Base-by-base conservation (phyloP, 2,888 invertebrate species). In the Troides helena region DNA sequence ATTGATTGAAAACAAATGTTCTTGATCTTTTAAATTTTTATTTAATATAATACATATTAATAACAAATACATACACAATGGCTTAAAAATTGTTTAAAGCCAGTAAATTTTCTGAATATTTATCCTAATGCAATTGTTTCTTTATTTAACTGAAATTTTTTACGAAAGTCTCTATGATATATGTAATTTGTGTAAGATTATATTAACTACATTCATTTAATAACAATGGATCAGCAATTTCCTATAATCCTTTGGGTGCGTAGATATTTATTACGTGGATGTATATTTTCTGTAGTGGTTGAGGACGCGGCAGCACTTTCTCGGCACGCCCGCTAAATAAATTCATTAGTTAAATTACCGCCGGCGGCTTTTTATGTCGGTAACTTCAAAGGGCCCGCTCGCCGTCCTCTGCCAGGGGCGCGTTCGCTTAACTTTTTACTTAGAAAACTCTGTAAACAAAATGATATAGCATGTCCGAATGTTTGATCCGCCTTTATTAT, bases 331-430 rank as follows among this genome's bases (percentile, higher is more conserved):
- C 88, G 90, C 91, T 93, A 93, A 93, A 93, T 93, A 93, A 93
- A 93, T 93, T 93, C 93, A 93, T 93, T 93, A 93, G 93, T 93
- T 89, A 93, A 93, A 93, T 92, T 91, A 90, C 90, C 88, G 90
- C 87, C 88, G 92, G 93, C 92, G 89, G 90, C 91, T 86, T 88
- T 92, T 92, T 89, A 88, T 92, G 92, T 92, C 93, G 93, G 93
- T 84, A 83, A 89, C 90, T 85, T 93, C 92, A 93, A 93, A 93
- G 90, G 86, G 81, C 79, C 82, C 76, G 77, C 78, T 80, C 80
- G 84, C 86, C 83, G 86, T 85, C 85, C 86, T 77, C 86, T 77
- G 85, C 87, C 87, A 81, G 87, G 90, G 89, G 89, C 88, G 86
- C 86, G 85, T 86, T 87, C 85, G 85, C 80, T 79, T 82, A 82